These are phyloP conservation scores for Miichthys miiuy DNA, from an alignment of 2,797 vertebrate genomes.

Conservation along the genomic window DNA sequence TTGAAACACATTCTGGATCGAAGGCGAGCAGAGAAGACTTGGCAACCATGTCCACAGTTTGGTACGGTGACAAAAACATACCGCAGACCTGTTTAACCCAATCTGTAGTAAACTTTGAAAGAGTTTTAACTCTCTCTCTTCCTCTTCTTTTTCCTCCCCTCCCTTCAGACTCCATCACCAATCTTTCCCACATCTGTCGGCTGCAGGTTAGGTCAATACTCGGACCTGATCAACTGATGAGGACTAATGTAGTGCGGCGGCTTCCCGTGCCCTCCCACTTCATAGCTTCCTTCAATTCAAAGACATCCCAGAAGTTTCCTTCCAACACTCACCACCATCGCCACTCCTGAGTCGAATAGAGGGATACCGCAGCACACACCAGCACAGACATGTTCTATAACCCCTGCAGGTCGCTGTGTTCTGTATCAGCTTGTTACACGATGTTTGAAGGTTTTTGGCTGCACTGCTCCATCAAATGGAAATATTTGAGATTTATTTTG, in stretches of 20 bases:
- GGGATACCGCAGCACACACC: constrained; percentile 14
- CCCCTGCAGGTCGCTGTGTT: not conserved
- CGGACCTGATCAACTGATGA: constrained; percentile 75
- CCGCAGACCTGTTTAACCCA: not conserved
- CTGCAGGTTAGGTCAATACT: constrained; percentile 71
- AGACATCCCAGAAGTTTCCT: constrained; percentile 57
- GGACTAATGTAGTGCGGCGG: constrained; percentile 63
- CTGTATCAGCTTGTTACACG: not conserved
- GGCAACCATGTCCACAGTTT: constrained; percentile 71
- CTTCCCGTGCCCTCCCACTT: constrained; percentile 79
- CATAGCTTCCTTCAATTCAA: constrained; percentile 78
- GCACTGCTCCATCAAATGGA: not conserved
- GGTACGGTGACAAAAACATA: constrained; percentile 59
- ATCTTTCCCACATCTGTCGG: constrained; percentile 81
- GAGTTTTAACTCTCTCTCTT: constrained; percentile 3
- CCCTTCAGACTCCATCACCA: constrained; percentile 71
- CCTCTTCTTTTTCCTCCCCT: not conserved
- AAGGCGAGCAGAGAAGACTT: constrained; percentile 67
- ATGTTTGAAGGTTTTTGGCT: not conserved
- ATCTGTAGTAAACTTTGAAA: not conserved
- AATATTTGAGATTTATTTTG: not conserved
- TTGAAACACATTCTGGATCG: constrained; percentile 72
- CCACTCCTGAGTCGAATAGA: not conserved
- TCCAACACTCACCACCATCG: not conserved
- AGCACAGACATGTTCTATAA: constrained; percentile 60